phyloP scores from a whole-genome alignment of 2,797 vertebrate species.

The Enteromius argenteus region DNA sequence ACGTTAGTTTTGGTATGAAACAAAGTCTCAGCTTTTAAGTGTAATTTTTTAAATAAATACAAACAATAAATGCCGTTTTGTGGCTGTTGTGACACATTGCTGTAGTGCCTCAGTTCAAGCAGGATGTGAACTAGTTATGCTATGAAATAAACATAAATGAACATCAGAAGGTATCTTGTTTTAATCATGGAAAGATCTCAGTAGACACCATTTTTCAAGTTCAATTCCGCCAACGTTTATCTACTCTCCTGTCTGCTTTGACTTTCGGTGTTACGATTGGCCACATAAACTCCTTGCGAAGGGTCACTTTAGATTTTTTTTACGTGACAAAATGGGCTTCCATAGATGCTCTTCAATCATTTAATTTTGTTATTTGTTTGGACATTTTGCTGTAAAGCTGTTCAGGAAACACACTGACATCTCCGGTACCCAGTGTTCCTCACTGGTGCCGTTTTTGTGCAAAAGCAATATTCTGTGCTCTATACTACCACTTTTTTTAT shows the following conservation, averaged over 20 bases:
- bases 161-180: background rate
- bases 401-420: background rate
- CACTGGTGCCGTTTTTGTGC: background rate
- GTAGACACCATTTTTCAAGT: background rate
- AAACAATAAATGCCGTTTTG: background rate
- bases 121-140: background rate
- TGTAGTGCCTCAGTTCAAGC: background rate
- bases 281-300: background rate
- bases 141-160: background rate
- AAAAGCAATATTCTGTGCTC: slow-evolving; percentile 37
- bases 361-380: background rate
- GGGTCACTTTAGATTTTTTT: background rate
- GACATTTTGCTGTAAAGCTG: slow-evolving; percentile 13
- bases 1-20: background rate
- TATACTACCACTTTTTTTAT: slow-evolving; percentile 1
- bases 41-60: background rate
- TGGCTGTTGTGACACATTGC: background rate
- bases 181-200: background rate
- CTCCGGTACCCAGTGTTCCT: background rate
- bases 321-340: background rate
- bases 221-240: background rate
- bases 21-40: background rate
- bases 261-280: background rate
- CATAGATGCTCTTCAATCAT: background rate
- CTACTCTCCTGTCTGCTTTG: background rate